These are phyloP conservation scores for Galleria mellonella DNA, from an alignment of 1,140 invertebrate species.

Conservation along the genomic window DNA sequence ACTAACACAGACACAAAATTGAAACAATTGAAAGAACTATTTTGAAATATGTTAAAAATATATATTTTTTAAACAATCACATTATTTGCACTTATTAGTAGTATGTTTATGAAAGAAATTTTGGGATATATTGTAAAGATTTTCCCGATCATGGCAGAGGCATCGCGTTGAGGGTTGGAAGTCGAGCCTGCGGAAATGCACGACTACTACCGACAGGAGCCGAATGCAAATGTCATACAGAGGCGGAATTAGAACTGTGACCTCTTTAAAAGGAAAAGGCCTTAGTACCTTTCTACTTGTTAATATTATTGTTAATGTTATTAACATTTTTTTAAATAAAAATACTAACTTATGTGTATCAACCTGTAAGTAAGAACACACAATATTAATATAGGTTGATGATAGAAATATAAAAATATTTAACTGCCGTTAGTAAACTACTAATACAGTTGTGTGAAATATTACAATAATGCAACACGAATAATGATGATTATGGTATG, in stretches of 20 bases:
- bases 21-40: slow-evolving; percentile 15
- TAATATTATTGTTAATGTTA: not conserved
- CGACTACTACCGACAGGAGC: slow-evolving; percentile 43
- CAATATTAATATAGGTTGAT: no score
- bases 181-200: slow-evolving; percentile 48
- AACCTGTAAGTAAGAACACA: no score
- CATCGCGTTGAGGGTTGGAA: slow-evolving; percentile 64
- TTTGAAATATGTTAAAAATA: slow-evolving; percentile 12
- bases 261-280: slow-evolving; percentile 21
- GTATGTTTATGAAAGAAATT: slow-evolving; percentile 24
- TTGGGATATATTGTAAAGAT: slow-evolving; percentile 54
- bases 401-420: no score
- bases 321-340: not conserved
- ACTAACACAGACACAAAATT: slow-evolving; percentile 44
- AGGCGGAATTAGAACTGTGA: slow-evolving; percentile 25
- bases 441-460: no score
- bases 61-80: slow-evolving; percentile 17
- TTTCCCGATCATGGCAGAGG: slow-evolving; percentile 50
- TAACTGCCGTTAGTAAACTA: no score
- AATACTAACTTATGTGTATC: no score
- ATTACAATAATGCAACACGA: not conserved
- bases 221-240: slow-evolving; percentile 59
- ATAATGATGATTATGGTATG: no score
- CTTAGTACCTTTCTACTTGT: not conserved
- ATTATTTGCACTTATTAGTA: slow-evolving; percentile 29